Conservation (phyloP, 2,888 invertebrate genomes). For the Spodoptera picta region DNA sequence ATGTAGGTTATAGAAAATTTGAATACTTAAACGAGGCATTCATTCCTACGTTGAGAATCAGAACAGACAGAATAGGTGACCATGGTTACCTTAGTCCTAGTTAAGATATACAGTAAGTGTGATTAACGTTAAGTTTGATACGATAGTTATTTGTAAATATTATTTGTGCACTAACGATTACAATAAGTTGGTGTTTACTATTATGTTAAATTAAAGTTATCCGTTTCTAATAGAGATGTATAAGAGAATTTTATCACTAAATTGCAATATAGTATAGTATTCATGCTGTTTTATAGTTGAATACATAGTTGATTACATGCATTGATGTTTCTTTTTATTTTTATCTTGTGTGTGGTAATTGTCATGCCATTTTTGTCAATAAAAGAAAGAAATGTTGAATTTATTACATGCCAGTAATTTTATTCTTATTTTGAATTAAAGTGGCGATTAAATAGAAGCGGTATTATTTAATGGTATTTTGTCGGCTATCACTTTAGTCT, state of each 20-base stretch:
- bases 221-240: not conserved
- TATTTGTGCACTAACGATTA: constrained; percentile 5
- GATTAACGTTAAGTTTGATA: constrained; percentile 13
- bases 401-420: constrained; percentile 7
- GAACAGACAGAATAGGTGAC: constrained; percentile 12
- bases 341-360: not conserved
- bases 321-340: constrained; percentile 1
- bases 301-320: not conserved
- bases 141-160: constrained; percentile 4
- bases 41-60: constrained; percentile 19
- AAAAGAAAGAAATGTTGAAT: constrained; percentile 12
- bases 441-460: not conserved
- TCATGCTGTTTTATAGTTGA: constrained; percentile 5
- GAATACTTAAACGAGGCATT: constrained; percentile 1
- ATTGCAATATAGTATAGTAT: not conserved
- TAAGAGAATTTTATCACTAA: not conserved
- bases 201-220: constrained; percentile 1
- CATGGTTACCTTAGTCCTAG: constrained; percentile 1
- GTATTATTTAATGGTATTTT: constrained; percentile 3
- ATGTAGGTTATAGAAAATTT: not conserved
- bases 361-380: not conserved
- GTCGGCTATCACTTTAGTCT: constrained; percentile 19
- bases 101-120: constrained; percentile 12
- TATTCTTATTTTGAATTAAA: no score
- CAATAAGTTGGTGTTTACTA: constrained; percentile 12